Conservation (phyloP, 1,140 invertebrate species). For the Triops cancriformis region DNA sequence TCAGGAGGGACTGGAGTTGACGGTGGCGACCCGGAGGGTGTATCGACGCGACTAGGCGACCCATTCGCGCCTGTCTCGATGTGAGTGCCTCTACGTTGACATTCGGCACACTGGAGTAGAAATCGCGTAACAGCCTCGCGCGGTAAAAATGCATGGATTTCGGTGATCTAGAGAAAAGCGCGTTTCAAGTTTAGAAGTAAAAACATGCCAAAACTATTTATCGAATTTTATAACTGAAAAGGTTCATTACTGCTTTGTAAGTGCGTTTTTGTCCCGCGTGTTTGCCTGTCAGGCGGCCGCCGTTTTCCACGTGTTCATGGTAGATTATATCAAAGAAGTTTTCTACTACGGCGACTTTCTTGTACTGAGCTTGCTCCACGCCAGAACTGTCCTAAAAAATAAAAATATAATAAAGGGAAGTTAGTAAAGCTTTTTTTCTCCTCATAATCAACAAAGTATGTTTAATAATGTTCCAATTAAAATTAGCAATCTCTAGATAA, state of each 20-base stretch:
- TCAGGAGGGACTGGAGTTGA: constrained; percentile 28
- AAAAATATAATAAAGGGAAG: neutral
- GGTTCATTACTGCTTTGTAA: constrained; percentile 72
- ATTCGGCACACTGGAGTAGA: constrained; percentile 84
- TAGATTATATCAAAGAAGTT: constrained; percentile 97
- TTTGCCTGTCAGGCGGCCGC: constrained; percentile 64
- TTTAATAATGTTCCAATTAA: neutral
- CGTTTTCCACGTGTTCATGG: constrained; percentile 85
- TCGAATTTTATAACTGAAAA: neutral
- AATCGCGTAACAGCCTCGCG: constrained; percentile 91
- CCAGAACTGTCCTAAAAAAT: neutral
- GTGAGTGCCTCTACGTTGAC: constrained; percentile 74
- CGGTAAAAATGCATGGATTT: constrained; percentile 88
- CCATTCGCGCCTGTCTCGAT: constrained; percentile 32
- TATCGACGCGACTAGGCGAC: constrained; percentile 14
- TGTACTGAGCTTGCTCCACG: constrained; percentile 48
- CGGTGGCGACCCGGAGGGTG: constrained; percentile 25
- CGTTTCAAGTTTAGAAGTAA: constrained; percentile 32
- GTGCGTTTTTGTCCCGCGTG: constrained; percentile 93
- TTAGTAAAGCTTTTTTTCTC: neutral
- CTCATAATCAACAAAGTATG: neutral
- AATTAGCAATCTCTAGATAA: neutral
- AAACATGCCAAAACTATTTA: constrained; percentile 36
- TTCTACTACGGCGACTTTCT: constrained; percentile 90
- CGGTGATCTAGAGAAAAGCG: constrained; percentile 64